phyloP scores from a whole-genome alignment of 2,888 invertebrate species.

The Notodonta ziczac region DNA sequence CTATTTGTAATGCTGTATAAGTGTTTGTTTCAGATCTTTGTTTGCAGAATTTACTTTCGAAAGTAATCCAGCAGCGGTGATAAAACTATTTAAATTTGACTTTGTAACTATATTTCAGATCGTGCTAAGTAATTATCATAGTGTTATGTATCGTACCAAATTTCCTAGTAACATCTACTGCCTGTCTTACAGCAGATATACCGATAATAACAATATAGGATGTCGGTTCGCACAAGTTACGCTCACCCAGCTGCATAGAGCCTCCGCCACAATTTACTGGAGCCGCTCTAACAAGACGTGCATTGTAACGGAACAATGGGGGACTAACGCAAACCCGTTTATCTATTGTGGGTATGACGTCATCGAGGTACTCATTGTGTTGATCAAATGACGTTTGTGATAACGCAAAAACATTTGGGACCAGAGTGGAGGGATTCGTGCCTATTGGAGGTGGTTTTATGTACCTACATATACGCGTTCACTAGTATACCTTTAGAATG shows the following conservation, averaged over 20 bases:
- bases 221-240: constrained; percentile 5
- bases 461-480: too few species aligned
- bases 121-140: too few species aligned
- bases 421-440: too few species aligned
- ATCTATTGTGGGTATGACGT: constrained; percentile 34
- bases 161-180: not conserved
- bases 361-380: constrained; percentile 6
- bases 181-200: not conserved
- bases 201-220: constrained; percentile 5
- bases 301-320: constrained; percentile 45
- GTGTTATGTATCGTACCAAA: not conserved
- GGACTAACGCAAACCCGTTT: constrained; percentile 38
- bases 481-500: too few species aligned
- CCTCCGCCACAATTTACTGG: constrained; percentile 33
- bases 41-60: not conserved
- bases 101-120: too few species aligned
- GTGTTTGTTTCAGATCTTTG: not conserved
- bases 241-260: constrained; percentile 21
- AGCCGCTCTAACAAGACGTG: constrained; percentile 26
- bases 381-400: not conserved
- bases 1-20: not conserved
- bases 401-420: not conserved
- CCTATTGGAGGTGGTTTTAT: too few species aligned
- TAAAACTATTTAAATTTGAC: not conserved
- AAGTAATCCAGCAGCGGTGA: not conserved